A percentile compares a stretch with the other conserved stretches of the same genome.
Evolutionary conservation across 2,113 vertebrate genomes (phyloP).

Genomic region (Eulemur macaco): DNA sequence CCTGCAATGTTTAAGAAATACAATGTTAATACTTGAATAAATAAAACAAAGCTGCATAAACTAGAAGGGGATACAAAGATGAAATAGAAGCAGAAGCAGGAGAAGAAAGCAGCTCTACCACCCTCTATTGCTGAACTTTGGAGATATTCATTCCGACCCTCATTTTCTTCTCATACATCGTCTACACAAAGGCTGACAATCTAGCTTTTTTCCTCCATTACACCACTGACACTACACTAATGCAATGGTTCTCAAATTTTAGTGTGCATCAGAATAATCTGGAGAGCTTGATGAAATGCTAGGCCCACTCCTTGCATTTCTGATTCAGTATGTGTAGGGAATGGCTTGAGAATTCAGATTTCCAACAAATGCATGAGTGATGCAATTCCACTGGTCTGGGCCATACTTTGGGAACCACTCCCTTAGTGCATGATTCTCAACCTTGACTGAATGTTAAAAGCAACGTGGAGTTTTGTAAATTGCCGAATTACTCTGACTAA

Average conservation of each 20-base stretch:
- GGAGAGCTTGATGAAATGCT: neutral
- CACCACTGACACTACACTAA: neutral
- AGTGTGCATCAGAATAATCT: neutral
- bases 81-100: neutral
- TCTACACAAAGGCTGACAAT: neutral
- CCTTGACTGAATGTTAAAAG: neutral
- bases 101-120: neutral
- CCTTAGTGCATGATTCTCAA: neutral
- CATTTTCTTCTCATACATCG: neutral
- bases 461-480: neutral
- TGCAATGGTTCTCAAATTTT: neutral
- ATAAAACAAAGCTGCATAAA: neutral
- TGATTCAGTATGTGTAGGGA: neutral
- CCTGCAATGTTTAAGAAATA: neutral
- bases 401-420: neutral
- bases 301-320: neutral
- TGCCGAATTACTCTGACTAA: neutral
- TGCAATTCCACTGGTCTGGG: neutral
- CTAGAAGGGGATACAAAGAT: neutral
- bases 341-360: neutral
- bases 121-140: neutral
- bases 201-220: neutral
- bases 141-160: neutral
- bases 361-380: neutral
- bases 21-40: neutral